Conservation (phyloP, 2,797 vertebrate genomes). For the Darevskia nairensis region DNA sequence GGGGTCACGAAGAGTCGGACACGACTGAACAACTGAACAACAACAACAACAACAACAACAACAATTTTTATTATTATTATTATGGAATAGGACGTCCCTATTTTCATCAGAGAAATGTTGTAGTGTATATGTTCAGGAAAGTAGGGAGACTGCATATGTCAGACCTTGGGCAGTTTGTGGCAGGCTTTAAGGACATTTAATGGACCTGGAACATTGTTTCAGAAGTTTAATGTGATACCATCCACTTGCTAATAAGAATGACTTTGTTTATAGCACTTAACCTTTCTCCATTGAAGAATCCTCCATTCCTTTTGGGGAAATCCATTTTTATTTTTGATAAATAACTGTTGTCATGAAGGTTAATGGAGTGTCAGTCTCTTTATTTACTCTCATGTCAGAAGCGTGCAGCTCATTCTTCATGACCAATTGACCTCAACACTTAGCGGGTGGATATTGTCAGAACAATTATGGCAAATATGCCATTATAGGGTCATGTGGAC, state of each 20-base stretch:
- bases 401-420: constrained; percentile 63
- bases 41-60: too few relatives aligned
- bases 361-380: constrained; percentile 71
- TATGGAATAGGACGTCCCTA: too few relatives aligned
- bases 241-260: constrained; percentile 25
- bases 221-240: neutral
- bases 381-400: constrained; percentile 68
- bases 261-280: constrained; percentile 46
- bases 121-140: neutral
- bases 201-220: neutral
- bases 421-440: constrained; percentile 70
- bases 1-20: too few relatives aligned
- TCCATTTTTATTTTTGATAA: constrained; percentile 73
- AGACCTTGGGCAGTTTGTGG: neutral
- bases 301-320: constrained; percentile 44
- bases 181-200: neutral
- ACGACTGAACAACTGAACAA: too few relatives aligned
- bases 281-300: constrained; percentile 45
- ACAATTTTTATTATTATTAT: too few relatives aligned
- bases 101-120: too few relatives aligned
- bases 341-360: constrained; percentile 75
- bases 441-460: constrained; percentile 71
- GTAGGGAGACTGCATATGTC: too few relatives aligned
- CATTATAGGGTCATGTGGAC: constrained; percentile 59
- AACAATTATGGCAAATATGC: constrained; percentile 69